Evolutionary conservation across 2,113 vertebrate species (phyloP).

Genomic region (Bettongia penicillata): DNA sequence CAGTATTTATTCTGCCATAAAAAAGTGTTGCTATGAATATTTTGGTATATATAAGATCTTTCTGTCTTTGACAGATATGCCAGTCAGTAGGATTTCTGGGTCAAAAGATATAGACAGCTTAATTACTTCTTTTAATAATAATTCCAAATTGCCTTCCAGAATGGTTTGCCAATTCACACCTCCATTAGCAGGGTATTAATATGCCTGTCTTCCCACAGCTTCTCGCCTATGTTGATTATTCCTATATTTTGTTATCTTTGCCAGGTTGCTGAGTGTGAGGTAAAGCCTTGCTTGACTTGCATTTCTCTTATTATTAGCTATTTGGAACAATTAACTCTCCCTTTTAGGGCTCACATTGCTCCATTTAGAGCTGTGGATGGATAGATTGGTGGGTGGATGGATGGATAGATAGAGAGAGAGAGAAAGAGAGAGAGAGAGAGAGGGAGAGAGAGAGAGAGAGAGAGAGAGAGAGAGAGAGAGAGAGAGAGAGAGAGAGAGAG

Average conservation of each 20-base stretch:
- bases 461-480: background rate
- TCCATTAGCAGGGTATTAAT: background rate
- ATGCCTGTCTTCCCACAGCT: background rate
- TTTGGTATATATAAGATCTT: background rate
- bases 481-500: background rate
- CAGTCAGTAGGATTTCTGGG: background rate
- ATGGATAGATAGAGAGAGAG: no score
- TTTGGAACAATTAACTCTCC: background rate
- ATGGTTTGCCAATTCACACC: background rate
- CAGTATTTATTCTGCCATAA: background rate
- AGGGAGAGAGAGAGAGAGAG: background rate
- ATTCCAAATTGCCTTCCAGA: background rate
- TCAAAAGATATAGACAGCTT: background rate
- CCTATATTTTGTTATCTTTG: background rate
- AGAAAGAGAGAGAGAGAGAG: no score
- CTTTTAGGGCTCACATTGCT: background rate
- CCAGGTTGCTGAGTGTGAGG: background rate
- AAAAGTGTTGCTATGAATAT: background rate
- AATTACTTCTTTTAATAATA: background rate
- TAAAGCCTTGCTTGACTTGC: background rate
- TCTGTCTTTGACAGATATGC: background rate
- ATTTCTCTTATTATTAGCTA: background rate
- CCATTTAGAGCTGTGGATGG: background rate
- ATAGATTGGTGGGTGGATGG: no score
- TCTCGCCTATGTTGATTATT: background rate